These are phyloP conservation scores for Ecliptopera silaceata DNA, from an alignment of 2,888 invertebrate species.

Conservation along the genomic window DNA sequence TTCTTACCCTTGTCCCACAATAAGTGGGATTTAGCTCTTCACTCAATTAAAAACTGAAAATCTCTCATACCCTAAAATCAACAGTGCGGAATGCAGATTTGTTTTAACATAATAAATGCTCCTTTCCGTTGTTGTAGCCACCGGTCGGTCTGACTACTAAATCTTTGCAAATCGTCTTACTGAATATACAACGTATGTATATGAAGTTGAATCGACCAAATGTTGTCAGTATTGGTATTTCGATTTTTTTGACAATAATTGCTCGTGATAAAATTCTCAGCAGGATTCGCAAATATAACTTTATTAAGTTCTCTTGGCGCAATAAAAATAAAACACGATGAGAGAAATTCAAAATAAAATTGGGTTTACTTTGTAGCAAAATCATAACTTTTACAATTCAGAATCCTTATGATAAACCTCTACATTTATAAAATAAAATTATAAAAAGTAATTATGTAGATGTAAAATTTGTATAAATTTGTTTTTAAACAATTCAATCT, in stretches of 20 bases:
- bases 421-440: no score
- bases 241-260: slow-evolving; percentile 36
- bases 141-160: slow-evolving; percentile 55
- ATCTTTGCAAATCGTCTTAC: slow-evolving; percentile 56
- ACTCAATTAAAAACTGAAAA: no score
- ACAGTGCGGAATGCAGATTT: slow-evolving; percentile 50
- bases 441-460: not conserved
- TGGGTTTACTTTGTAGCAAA: not conserved
- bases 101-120: slow-evolving; percentile 66
- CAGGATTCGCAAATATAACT: slow-evolving; percentile 34
- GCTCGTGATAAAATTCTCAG: slow-evolving; percentile 39
- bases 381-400: not conserved
- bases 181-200: slow-evolving; percentile 62
- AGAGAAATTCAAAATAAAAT: slow-evolving; percentile 8
- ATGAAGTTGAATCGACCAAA: slow-evolving; percentile 42
- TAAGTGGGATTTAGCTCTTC: no score
- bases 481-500: not conserved
- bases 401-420: not conserved
- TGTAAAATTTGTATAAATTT: not conserved
- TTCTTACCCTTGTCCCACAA: no score
- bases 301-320: slow-evolving; percentile 31
- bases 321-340: slow-evolving; percentile 22
- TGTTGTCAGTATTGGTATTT: slow-evolving; percentile 28
- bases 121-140: slow-evolving; percentile 58
- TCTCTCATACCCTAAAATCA: no score